Conservation (phyloP, 2,888 invertebrate species). For the Dryococelus australis region DNA sequence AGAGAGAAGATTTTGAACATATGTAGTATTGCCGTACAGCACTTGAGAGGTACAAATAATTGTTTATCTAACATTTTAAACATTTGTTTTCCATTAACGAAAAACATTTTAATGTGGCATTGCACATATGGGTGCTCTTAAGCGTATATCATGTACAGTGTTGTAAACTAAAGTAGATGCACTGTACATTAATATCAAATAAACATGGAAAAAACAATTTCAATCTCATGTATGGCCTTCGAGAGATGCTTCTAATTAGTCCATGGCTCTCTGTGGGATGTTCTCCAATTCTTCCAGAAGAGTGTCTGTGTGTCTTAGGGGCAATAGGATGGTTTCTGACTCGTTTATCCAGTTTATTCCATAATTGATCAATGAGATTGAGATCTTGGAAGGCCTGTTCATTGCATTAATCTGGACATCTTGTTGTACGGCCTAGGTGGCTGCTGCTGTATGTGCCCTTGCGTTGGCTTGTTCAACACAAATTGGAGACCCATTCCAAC, state of each 20-base stretch:
- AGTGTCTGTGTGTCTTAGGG: background rate
- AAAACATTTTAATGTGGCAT: too few species aligned
- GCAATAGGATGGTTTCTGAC: background rate
- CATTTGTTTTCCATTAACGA: too few species aligned
- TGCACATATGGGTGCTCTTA: too few species aligned
- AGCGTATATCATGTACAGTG: too few species aligned
- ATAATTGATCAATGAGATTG: conserved; percentile 19
- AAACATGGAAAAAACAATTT: background rate
- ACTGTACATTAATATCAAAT: too few species aligned
- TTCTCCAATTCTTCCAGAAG: background rate
- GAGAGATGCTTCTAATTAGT: background rate
- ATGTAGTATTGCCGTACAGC: too few species aligned
- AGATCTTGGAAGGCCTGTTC: background rate
- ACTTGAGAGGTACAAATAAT: too few species aligned
- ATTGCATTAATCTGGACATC: background rate
- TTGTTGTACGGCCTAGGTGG: background rate
- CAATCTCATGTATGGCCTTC: background rate
- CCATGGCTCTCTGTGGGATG: background rate
- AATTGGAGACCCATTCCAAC: background rate
- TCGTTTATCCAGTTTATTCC: background rate
- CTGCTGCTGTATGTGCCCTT: conserved; percentile 5
- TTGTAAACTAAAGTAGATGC: too few species aligned
- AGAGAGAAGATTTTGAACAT: too few species aligned
- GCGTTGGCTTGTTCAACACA: conserved; percentile 12
- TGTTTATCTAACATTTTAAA: too few species aligned